Evolutionary conservation across 2,888 invertebrate species (phyloP), one percentile per base, ranked within the genome.

Genomic region (Octonoba sinensis): DNA sequence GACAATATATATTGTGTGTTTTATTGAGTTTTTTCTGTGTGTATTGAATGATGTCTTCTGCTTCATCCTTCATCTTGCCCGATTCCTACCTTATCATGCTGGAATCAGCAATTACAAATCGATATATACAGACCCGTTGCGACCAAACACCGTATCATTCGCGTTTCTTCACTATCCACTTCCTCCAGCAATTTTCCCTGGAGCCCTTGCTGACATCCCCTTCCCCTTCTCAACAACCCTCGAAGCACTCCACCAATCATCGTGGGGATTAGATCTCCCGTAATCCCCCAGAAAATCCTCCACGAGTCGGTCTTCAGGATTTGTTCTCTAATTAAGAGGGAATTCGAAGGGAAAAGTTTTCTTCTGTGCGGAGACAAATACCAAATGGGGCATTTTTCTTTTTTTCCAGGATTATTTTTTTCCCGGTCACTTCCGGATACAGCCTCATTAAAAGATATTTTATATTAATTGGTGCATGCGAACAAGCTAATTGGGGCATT

Each of bases 271-370:
- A 72, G 72, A 66, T 57, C 59, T 51, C 72, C 78, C 72, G 24
- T 54, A 72, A 66, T 66, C 78, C 78, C 72, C 72, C 44, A 67
- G 72, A 66, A 79, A 79, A 79, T 79, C 78, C 60, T 67, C 78
- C 62, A 59, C 66, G 60, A 66, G 57, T 67, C 66, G 72, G 78
- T 60, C 66, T 60, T 27, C 22, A 72, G 78, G 78, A 79, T 79
- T 79, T 79, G 78, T 79, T 57, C 78, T 60, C 78, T 79, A 79
- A 79, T 79, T 79, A 79, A 79, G 78, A 79, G 72, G 46, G 65
- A 72, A 79, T 72, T 65, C 66, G 60, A 24, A 66, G 51, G 60
- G 47, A 20, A 36, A 44, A n/a, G 24, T 56, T 73, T 24, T 59
- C 67, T 51, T 44, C 24, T 54, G 36, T 46, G 47, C 44, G 49